These are phyloP conservation scores for Willisornis vidua DNA, from an alignment of 2,113 vertebrate genomes.

Conservation along the genomic window DNA sequence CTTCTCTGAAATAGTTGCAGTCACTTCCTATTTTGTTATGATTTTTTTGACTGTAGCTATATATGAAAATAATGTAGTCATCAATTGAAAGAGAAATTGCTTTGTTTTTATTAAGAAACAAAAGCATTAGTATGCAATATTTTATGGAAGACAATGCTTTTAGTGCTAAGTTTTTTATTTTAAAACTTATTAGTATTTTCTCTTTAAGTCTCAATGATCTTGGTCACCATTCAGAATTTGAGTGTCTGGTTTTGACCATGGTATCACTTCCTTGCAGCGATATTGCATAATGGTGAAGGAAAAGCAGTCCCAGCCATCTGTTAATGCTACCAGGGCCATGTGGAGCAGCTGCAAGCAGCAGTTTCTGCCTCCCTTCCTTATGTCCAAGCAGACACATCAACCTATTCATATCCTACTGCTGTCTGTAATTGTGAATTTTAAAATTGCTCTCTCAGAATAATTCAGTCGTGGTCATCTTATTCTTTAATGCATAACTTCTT, in stretches of 20 bases:
- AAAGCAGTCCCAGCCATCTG: constrained; percentile 39
- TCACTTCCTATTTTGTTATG: background rate
- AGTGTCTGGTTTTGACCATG: background rate
- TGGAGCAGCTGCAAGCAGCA: constrained; percentile 44
- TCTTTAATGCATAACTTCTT: background rate
- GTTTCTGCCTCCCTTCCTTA: constrained; percentile 32
- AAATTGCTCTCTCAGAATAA: background rate
- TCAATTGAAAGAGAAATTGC: background rate
- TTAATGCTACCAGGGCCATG: constrained; percentile 12
- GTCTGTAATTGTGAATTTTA: background rate
- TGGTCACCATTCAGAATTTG: background rate
- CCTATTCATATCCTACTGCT: background rate
- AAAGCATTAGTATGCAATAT: background rate
- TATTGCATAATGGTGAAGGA: background rate
- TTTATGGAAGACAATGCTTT: background rate
- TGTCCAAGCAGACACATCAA: constrained; percentile 6
- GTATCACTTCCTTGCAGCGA: background rate
- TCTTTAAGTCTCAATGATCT: background rate
- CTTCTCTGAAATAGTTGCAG: background rate
- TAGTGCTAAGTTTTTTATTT: background rate
- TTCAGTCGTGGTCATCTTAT: background rate
- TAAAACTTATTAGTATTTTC: background rate
- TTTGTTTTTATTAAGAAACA: background rate
- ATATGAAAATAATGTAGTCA: background rate
- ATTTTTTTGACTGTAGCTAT: background rate